Evolutionary conservation across 2,113 vertebrate genomes (phyloP).

Genomic region (Bettongia penicillata): DNA sequence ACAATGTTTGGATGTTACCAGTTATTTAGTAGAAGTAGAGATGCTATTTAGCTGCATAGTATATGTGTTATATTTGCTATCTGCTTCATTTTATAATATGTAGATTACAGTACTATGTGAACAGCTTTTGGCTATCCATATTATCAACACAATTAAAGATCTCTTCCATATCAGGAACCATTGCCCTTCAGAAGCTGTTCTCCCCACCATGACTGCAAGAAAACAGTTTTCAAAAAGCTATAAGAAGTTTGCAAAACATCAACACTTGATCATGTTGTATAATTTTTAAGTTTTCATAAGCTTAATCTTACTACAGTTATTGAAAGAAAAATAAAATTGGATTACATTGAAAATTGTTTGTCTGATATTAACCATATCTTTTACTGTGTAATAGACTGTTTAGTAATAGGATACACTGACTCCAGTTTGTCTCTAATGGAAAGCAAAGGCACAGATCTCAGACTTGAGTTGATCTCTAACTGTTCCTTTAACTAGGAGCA

Average conservation of each 20-base stretch:
- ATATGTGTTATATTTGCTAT: not conserved
- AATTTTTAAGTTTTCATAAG: slow-evolving; percentile 37
- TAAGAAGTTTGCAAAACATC: not conserved
- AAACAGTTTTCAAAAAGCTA: not conserved
- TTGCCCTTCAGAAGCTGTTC: slow-evolving; percentile 36
- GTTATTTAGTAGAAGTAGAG: not conserved
- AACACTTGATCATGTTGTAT: slow-evolving; percentile 29
- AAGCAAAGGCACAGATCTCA: not conserved
- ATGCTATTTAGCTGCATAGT: not conserved
- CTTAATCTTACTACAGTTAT: slow-evolving; percentile 24
- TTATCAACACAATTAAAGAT: not conserved
- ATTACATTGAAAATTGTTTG: slow-evolving; percentile 47
- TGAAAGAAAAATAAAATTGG: slow-evolving; percentile 50
- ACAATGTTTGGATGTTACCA: not conserved
- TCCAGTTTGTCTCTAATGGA: not conserved
- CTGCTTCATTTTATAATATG: not conserved
- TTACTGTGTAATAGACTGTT: not conserved
- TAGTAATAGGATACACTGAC: not conserved
- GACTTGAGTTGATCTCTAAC: not conserved
- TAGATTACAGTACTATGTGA: slow-evolving; percentile 18
- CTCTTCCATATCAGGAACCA: slow-evolving; percentile 10
- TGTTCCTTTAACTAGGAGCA: not conserved
- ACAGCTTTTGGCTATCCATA: slow-evolving; percentile 8
- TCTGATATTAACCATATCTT: slow-evolving; percentile 21
- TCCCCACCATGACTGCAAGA: slow-evolving; percentile 11